These are phyloP conservation scores for Eristalinus aeneus DNA, from an alignment of 2,888 invertebrate species.

Conservation along the genomic window DNA sequence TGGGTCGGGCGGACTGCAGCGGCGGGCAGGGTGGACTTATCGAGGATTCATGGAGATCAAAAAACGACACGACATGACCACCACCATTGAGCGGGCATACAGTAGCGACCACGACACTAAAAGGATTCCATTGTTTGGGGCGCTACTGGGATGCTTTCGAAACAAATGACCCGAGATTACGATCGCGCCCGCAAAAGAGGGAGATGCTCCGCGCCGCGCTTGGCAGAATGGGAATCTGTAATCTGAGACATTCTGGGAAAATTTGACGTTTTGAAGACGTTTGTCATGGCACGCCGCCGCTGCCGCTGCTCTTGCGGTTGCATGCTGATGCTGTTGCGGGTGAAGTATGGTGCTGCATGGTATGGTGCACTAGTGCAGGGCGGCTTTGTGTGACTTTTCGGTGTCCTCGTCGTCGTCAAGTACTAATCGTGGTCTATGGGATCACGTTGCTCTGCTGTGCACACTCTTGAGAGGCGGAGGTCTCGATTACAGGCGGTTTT, in stretches of 20 bases:
- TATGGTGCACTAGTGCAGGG: slow-evolving; percentile 1
- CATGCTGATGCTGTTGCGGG: background rate
- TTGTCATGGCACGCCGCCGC: slow-evolving; percentile 55
- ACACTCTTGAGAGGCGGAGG: slow-evolving; percentile 68
- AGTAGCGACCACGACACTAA: slow-evolving; percentile 71
- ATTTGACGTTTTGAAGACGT: slow-evolving; percentile 71
- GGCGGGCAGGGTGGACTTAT: slow-evolving; percentile 32
- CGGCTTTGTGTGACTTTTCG: slow-evolving; percentile 62
- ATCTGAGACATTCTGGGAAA: slow-evolving; percentile 72
- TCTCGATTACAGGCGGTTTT: slow-evolving; percentile 64
- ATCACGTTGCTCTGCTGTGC: slow-evolving; percentile 33
- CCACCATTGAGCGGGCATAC: slow-evolving; percentile 58
- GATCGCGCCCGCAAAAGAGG: slow-evolving; percentile 33
- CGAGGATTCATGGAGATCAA: slow-evolving; percentile 64
- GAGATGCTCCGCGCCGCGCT: background rate
- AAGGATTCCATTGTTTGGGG: slow-evolving; percentile 73
- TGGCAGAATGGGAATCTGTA: slow-evolving; percentile 58
- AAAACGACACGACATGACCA: slow-evolving; percentile 66
- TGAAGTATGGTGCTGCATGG: background rate
- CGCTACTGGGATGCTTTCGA: slow-evolving; percentile 53
- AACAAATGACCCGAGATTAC: slow-evolving; percentile 71
- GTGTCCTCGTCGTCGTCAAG: slow-evolving; percentile 57
- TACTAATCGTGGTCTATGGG: slow-evolving; percentile 65
- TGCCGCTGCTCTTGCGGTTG: slow-evolving; percentile 13
- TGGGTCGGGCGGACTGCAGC: slow-evolving; percentile 35